A percentile compares a stretch with the other conserved stretches of the same genome.
phyloP scores from a whole-genome alignment of 1,140 invertebrate species.

The Drosophila grimshawi region DNA sequence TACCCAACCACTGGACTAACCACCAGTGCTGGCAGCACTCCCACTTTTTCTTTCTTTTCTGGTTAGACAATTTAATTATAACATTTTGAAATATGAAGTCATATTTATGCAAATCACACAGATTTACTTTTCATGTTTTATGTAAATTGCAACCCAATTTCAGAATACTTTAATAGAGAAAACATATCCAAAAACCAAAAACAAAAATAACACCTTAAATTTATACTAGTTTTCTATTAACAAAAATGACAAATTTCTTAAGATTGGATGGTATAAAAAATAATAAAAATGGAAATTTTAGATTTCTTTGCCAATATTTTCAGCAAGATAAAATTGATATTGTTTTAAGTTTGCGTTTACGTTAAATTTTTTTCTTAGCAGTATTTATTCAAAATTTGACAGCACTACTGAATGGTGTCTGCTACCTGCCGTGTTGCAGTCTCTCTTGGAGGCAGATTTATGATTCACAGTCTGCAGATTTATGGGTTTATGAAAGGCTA shows the following conservation, averaged over 20 bases:
- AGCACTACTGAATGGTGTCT: neutral
- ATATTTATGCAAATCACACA: too few species aligned
- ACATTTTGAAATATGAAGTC: too few species aligned
- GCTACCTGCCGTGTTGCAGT: neutral
- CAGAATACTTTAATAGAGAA: too few species aligned
- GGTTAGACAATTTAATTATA: too few species aligned
- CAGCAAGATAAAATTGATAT: neutral
- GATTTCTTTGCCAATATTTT: neutral
- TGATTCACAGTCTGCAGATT: constrained; percentile 70
- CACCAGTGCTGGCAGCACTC: too few species aligned
- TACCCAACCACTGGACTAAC: neutral
- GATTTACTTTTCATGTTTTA: too few species aligned
- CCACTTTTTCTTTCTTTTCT: too few species aligned
- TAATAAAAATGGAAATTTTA: neutral
- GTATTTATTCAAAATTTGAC: neutral
- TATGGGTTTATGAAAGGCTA: constrained; percentile 67
- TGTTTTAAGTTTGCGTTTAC: neutral
- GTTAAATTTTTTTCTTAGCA: neutral
- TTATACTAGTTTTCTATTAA: neutral
- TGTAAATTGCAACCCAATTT: too few species aligned
- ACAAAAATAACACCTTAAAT: neutral
- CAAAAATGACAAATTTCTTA: neutral
- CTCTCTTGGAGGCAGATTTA: constrained; percentile 52
- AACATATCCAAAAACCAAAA: too few species aligned
- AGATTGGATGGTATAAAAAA: neutral